A percentile compares a stretch with the other conserved stretches of the same genome.
Conservation (phyloP, 2,888 invertebrate species). For the Hirtodrosophila cameraria region DNA sequence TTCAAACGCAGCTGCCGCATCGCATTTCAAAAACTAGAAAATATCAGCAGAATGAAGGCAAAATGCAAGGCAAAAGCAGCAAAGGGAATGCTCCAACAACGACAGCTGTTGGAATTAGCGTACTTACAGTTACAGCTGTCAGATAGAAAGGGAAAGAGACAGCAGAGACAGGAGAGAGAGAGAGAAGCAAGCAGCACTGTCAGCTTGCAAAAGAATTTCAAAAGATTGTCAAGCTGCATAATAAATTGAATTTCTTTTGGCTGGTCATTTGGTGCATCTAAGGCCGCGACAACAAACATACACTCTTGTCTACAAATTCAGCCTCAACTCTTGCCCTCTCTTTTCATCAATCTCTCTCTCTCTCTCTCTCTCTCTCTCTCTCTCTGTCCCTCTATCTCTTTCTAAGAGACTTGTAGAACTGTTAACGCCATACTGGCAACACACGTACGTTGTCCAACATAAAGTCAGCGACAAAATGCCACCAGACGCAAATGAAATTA, state of each 20-base stretch:
- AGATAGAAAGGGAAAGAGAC: too few species aligned
- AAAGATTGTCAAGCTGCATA: conserved; percentile 67
- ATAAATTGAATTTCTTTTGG: conserved; percentile 75
- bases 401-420: conserved; percentile 20
- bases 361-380: not conserved
- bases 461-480: conserved; percentile 62
- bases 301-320: conserved; percentile 50
- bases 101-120: conserved; percentile 74
- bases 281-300: conserved; percentile 56
- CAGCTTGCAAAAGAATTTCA: conserved; percentile 44
- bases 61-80: conserved; percentile 10
- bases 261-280: conserved; percentile 68
- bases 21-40: conserved; percentile 53
- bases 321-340: not conserved
- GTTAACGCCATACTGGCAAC: conserved; percentile 45
- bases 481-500: conserved; percentile 76
- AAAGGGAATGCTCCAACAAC: conserved; percentile 43
- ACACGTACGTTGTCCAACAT: conserved; percentile 59
- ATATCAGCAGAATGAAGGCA: too few species aligned
- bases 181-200: conserved; percentile 51
- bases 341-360: conserved; percentile 2
- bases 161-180: too few species aligned
- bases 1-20: conserved; percentile 72
- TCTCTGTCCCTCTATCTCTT: not conserved
- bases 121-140: conserved; percentile 43